These are phyloP conservation scores for Hafferia zeledoni DNA, from an alignment of 2,797 vertebrate species.

Conservation along the genomic window DNA sequence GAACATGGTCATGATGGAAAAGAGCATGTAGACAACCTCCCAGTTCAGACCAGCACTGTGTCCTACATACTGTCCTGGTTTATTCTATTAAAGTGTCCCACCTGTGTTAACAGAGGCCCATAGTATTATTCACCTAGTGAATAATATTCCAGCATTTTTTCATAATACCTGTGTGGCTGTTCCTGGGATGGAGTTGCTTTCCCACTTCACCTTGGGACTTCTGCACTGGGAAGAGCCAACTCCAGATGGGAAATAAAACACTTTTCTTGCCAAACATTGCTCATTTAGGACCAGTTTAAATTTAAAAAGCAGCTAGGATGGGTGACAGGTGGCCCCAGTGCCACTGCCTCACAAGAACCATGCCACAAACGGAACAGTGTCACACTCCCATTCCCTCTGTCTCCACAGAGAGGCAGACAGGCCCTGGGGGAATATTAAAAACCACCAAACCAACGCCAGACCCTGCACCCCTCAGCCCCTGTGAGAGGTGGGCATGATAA, in stretches of 20 bases:
- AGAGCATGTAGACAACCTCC: background rate
- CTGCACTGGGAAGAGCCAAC: background rate
- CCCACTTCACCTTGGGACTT: background rate
- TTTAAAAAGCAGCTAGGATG: background rate
- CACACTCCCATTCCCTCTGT: background rate
- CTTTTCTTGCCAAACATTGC: background rate
- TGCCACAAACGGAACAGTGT: background rate
- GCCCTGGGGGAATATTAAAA: fast-evolving
- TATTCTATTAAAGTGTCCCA: background rate
- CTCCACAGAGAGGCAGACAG: background rate
- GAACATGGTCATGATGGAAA: background rate
- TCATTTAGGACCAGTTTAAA: background rate
- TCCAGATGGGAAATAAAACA: background rate
- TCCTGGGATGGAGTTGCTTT: fast-evolving
- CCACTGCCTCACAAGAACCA: fast-evolving
- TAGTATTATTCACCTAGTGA: background rate
- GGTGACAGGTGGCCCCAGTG: background rate
- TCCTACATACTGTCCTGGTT: background rate
- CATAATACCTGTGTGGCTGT: background rate
- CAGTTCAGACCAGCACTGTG: background rate
- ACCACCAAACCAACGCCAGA: background rate
- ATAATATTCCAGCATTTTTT: background rate
- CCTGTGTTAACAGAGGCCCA: background rate
- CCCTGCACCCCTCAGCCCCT: background rate
- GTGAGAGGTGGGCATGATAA: background rate